Conservation (phyloP, 2,797 vertebrate genomes). For the Decapterus maruadsi region DNA sequence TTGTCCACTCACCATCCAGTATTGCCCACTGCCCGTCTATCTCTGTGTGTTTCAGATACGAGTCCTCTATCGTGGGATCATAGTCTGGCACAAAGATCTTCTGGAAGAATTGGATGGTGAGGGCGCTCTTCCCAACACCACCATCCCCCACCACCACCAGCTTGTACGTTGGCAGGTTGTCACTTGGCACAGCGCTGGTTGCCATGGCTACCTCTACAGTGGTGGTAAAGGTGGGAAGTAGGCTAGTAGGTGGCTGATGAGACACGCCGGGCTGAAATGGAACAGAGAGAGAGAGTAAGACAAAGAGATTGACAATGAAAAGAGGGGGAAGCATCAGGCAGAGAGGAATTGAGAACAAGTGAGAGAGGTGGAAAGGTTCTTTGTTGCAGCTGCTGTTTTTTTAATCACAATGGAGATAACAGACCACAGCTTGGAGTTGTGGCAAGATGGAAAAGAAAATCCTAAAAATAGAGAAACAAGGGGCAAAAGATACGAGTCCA, state of each 20-base stretch:
- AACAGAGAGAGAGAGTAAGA: slow-evolving; percentile 19
- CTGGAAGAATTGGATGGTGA: slow-evolving; percentile 99
- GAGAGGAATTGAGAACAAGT: slow-evolving; percentile 24
- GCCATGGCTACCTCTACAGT: slow-evolving; percentile 88
- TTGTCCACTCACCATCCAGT: slow-evolving; percentile 90
- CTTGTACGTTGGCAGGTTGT: slow-evolving; percentile 98
- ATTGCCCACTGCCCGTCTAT: slow-evolving; percentile 99
- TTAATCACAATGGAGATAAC: slow-evolving; percentile 64
- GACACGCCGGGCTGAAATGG: slow-evolving; percentile 63
- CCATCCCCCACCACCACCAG: slow-evolving; percentile 99
- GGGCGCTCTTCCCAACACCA: slow-evolving; percentile 97
- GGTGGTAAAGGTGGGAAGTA: slow-evolving; percentile 52
- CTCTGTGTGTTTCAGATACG: slow-evolving; percentile 98
- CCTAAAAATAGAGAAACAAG: neutral
- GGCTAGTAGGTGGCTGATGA: slow-evolving; percentile 63
- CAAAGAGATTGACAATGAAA: slow-evolving; percentile 20
- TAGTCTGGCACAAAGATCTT: slow-evolving; percentile 99
- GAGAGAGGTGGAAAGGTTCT: slow-evolving; percentile 39
- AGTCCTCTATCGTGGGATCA: slow-evolving; percentile 99
- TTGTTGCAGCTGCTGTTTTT: slow-evolving; percentile 54
- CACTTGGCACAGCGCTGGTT: slow-evolving; percentile 95
- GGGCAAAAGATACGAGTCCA: slow-evolving; percentile 19
- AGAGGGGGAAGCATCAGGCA: slow-evolving; percentile 5
- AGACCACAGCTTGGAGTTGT: slow-evolving; percentile 32
- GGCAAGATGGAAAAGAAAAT: slow-evolving; percentile 35